phyloP scores from a whole-genome alignment of 2,888 invertebrate species.

The Drosophila multiciliata region DNA sequence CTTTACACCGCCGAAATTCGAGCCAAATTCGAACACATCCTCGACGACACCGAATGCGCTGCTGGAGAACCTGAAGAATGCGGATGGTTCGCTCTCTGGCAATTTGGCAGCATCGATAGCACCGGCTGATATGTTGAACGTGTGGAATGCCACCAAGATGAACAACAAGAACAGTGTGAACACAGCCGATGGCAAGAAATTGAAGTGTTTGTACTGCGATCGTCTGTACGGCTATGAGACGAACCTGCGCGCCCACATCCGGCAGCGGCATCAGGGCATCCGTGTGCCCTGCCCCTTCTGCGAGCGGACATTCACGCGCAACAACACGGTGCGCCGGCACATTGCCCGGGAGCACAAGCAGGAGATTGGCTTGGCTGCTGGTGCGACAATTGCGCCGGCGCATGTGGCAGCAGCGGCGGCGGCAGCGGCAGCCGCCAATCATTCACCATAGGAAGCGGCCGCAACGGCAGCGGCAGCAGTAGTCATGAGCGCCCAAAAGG shows the following conservation, averaged over 20 bases:
- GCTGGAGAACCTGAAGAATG: constrained; percentile 83
- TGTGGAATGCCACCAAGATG: constrained; percentile 88
- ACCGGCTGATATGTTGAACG: constrained; percentile 87
- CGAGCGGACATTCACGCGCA: constrained; percentile 95
- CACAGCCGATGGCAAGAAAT: constrained; percentile 95
- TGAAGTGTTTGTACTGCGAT: constrained; percentile 97
- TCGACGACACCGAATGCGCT: constrained; percentile 86
- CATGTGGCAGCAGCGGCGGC: constrained; percentile 82
- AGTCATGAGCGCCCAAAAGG: constrained; percentile 83
- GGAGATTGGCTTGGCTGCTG: constrained; percentile 84
- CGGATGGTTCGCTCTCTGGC: constrained; percentile 82
- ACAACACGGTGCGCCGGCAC: constrained; percentile 95
- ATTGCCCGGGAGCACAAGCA: constrained; percentile 96
- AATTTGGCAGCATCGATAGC: constrained; percentile 84
- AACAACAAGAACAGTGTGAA: constrained; percentile 91
- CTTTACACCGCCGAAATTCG: constrained; percentile 86
- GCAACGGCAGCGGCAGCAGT: constrained; percentile 84
- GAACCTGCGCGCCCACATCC: constrained; percentile 95
- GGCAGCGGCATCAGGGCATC: constrained; percentile 96
- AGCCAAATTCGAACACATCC: constrained; percentile 86
- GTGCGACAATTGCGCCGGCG: constrained; percentile 79
- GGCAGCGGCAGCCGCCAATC: constrained; percentile 83
- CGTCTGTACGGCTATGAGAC: constrained; percentile 96
- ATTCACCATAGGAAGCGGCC: constrained; percentile 85
- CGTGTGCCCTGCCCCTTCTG: constrained; percentile 96